phyloP scores from a whole-genome alignment of 2,113 vertebrate genomes.

The Microcebus lehilahytsara region DNA sequence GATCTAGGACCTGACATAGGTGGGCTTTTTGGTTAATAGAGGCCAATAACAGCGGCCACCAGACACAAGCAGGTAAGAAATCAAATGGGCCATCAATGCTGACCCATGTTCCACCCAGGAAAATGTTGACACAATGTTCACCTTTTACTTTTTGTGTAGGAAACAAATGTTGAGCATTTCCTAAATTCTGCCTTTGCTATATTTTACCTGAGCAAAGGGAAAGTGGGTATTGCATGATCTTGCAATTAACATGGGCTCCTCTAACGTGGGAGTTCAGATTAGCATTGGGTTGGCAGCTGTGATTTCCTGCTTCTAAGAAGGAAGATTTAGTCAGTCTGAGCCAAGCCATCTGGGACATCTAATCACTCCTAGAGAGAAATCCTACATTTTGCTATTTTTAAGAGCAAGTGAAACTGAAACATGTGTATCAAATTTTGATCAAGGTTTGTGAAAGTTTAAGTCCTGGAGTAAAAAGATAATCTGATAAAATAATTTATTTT shows the following conservation, averaged over 20 bases:
- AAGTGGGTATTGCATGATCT: not conserved
- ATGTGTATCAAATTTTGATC: not conserved
- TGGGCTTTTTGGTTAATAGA: not conserved
- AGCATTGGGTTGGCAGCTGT: not conserved
- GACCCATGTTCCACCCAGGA: not conserved
- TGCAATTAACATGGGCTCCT: not conserved
- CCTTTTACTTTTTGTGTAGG: not conserved
- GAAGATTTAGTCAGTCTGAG: not conserved
- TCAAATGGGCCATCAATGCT: not conserved
- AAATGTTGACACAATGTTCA: not conserved
- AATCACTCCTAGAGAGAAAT: conserved; percentile 18
- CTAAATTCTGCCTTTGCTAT: not conserved
- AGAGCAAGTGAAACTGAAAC: conserved; percentile 22
- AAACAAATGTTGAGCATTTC: not conserved
- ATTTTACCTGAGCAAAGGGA: not conserved
- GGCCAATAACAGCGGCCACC: not conserved
- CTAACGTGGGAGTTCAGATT: not conserved
- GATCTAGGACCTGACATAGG: not conserved
- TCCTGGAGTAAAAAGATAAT: not conserved
- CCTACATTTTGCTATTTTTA: conserved; percentile 35
- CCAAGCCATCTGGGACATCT: not conserved
- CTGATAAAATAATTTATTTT: conserved; percentile 11
- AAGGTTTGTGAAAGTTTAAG: not conserved
- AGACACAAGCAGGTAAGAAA: not conserved
- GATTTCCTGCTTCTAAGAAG: not conserved